phyloP scores from a whole-genome alignment of 2,797 vertebrate species.

The Lutjanus campechanus region DNA sequence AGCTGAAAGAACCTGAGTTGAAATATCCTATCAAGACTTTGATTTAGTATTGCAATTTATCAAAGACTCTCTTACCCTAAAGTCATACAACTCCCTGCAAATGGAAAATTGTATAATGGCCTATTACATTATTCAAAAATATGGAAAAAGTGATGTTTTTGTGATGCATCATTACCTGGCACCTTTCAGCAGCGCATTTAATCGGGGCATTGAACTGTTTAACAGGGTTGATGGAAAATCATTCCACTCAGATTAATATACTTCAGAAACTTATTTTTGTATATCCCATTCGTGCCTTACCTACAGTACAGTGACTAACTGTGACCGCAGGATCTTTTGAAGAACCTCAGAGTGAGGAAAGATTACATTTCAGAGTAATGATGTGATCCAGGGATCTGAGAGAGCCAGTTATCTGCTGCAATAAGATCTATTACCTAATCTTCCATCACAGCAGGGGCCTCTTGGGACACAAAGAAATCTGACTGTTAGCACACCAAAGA shows the following conservation, averaged over 20 bases:
- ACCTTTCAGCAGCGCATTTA: conserved; percentile 42
- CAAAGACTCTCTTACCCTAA: background rate
- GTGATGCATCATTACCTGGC: conserved; percentile 36
- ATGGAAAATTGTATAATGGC: conserved; percentile 33
- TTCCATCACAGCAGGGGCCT: conserved; percentile 17
- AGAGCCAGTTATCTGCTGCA: conserved; percentile 42
- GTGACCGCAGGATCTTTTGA: conserved; percentile 9
- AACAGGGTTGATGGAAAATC: conserved; percentile 42
- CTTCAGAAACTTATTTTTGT: conserved; percentile 12
- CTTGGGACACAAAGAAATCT: conserved; percentile 28
- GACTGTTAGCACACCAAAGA: background rate
- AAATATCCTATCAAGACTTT: conserved; percentile 14
- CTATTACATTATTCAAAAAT: conserved; percentile 38
- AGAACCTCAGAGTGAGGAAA: conserved; percentile 19
- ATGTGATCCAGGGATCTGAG: conserved; percentile 26
- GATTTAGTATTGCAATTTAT: conserved; percentile 28
- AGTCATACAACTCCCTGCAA: conserved; percentile 15
- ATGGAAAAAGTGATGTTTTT: conserved; percentile 48
- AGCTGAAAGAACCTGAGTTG: conserved; percentile 1
- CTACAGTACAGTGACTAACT: conserved; percentile 16
- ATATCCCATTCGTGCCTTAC: background rate
- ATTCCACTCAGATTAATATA: conserved; percentile 9
- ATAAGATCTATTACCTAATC: conserved; percentile 47
- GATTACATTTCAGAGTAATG: conserved; percentile 60
- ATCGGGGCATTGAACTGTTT: conserved; percentile 31